Conservation (phyloP, 2,797 vertebrate species). For the Rousettus madagascariensis region DNA sequence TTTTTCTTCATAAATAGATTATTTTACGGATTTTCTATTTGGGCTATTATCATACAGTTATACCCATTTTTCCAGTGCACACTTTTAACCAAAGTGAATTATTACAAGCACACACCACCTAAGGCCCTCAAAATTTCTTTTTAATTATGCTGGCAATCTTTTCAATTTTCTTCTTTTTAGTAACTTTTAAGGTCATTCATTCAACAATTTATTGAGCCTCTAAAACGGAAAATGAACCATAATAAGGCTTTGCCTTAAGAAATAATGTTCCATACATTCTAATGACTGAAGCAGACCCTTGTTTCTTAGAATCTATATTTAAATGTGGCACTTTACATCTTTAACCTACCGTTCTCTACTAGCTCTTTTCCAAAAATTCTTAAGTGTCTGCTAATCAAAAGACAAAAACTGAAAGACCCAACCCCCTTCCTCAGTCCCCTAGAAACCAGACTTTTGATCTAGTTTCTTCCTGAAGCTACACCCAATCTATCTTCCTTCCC, state of each 20-base stretch:
- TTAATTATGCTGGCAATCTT: neutral
- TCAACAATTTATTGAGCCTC: slow-evolving; percentile 23
- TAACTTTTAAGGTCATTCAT: neutral
- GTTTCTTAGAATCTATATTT: slow-evolving; percentile 14
- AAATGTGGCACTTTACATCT: neutral
- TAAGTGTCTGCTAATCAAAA: neutral
- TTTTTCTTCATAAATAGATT: slow-evolving; percentile 4
- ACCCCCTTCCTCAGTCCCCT: too few species aligned
- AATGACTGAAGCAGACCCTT: neutral
- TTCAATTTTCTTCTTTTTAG: neutral
- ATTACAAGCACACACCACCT: neutral
- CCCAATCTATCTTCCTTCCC: neutral
- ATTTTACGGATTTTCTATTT: neutral
- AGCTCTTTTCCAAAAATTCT: neutral
- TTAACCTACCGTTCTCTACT: neutral
- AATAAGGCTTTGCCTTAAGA: neutral
- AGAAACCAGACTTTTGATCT: neutral
- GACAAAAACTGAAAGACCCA: neutral
- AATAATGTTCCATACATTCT: neutral
- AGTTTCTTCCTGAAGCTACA: neutral
- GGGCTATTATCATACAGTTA: neutral
- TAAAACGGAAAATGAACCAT: slow-evolving; percentile 7
- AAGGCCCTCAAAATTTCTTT: neutral
- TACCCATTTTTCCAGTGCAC: neutral
- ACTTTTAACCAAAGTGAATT: slow-evolving; percentile 25